Conservation (phyloP, 2,888 invertebrate genomes). For the Hybos culiciformis region DNA sequence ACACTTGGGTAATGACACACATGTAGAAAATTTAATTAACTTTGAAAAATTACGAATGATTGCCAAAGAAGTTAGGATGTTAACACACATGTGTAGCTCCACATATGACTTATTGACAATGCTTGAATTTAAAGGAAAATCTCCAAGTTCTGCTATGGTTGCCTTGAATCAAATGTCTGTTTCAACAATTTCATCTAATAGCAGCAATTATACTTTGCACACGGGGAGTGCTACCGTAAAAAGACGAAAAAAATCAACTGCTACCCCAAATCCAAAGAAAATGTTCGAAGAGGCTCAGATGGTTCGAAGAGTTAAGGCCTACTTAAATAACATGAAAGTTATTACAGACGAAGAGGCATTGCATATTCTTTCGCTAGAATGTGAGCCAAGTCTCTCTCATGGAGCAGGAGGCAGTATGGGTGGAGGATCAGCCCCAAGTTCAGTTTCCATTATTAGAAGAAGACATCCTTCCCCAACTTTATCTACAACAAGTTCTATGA, state of each 20-base stretch:
- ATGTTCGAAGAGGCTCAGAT: constrained; percentile 99
- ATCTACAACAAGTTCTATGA: constrained; percentile 82
- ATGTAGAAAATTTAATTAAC: constrained; percentile 79
- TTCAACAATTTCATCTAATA: constrained; percentile 32
- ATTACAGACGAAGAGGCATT: constrained; percentile 84
- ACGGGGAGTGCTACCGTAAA: constrained; percentile 68
- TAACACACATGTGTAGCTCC: constrained; percentile 91
- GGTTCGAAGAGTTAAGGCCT: constrained; percentile 93
- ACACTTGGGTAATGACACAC: constrained; percentile 89
- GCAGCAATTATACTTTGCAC: constrained; percentile 23
- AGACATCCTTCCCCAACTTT: constrained; percentile 87
- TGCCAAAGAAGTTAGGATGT: constrained; percentile 82
- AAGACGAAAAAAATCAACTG: constrained; percentile 74
- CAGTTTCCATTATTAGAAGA: constrained; percentile 44
- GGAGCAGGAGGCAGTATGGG: constrained; percentile 40
- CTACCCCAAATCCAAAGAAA: constrained; percentile 89
- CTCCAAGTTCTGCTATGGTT: constrained; percentile 78
- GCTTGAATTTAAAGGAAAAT: constrained; percentile 73
- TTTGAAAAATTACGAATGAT: constrained; percentile 98
- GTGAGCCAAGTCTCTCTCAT: constrained; percentile 48
- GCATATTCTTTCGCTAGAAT: constrained; percentile 77
- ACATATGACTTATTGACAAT: constrained; percentile 78
- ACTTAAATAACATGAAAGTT: constrained; percentile 74
- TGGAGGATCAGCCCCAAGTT: constrained; percentile 39
- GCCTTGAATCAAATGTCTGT: constrained; percentile 76